A percentile compares a stretch with the other conserved stretches of the same genome.
Evolutionary conservation across 2,888 invertebrate genomes (phyloP).

Genomic region (Myathropa florea): DNA sequence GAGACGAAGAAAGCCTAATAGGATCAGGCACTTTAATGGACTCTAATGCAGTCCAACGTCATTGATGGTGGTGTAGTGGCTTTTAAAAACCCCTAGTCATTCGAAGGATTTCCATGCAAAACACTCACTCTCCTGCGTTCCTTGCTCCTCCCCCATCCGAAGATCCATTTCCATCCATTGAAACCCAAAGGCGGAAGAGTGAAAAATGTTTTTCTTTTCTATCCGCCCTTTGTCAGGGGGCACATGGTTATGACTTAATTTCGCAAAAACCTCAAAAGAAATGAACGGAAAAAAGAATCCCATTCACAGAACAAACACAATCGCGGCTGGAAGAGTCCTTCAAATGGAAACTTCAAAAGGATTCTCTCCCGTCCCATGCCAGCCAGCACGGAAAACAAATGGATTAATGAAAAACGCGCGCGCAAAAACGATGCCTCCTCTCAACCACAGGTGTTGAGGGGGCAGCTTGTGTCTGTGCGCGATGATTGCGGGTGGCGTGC

Average conservation of each 20-base stretch:
- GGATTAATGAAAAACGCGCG: constrained; percentile 46
- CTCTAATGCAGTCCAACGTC: constrained; percentile 59
- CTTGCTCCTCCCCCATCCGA: no score
- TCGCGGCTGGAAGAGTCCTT: constrained; percentile 11
- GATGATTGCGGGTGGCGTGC: constrained; percentile 37
- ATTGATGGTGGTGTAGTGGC: constrained; percentile 26
- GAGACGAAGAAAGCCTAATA: constrained; percentile 44
- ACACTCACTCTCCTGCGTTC: constrained; percentile 36
- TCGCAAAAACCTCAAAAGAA: constrained; percentile 46
- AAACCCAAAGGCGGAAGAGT: background rate
- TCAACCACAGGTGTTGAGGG: background rate
- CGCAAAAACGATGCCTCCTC: constrained; percentile 3
- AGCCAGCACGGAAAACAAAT: constrained; percentile 48
- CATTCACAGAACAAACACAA: background rate
- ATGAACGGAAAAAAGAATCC: constrained; percentile 8
- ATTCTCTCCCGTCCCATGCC: constrained; percentile 19
- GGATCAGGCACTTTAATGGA: constrained; percentile 67
- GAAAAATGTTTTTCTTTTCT: constrained; percentile 18
- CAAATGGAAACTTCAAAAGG: constrained; percentile 59
- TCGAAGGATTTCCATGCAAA: constrained; percentile 55
- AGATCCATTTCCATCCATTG: constrained; percentile 21
- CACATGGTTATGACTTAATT: constrained; percentile 58
- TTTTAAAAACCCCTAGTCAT: constrained; percentile 47
- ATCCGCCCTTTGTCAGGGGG: constrained; percentile 29
- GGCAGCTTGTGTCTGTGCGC: no score